Conservation (phyloP, 2,797 vertebrate species). For the Fistularia tabacaria region DNA sequence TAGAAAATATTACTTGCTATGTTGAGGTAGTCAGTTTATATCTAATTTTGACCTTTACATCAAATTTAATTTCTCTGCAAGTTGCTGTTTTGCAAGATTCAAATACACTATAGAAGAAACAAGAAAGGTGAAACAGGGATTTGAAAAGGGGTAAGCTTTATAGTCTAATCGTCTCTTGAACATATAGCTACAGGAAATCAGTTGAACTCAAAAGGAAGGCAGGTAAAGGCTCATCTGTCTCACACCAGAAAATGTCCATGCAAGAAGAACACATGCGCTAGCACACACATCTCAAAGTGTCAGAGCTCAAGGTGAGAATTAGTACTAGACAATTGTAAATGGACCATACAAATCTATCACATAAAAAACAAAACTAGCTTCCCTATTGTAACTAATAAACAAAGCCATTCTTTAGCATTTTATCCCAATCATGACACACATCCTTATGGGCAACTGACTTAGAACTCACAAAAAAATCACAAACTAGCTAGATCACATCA, state of each 20-base stretch:
- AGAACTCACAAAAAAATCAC: conserved; percentile 26
- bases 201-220: conserved; percentile 48
- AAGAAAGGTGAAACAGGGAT: conserved; percentile 50
- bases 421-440: conserved; percentile 14
- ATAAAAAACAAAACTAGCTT: conserved; percentile 28
- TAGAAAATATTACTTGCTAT: conserved; percentile 7
- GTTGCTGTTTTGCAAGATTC: conserved; percentile 77
- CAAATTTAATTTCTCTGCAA: conserved; percentile 29
- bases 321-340: conserved; percentile 82
- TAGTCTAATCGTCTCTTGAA: conserved; percentile 48
- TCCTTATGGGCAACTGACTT: conserved; percentile 31
- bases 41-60: conserved; percentile 23
- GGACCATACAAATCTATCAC: conserved; percentile 67
- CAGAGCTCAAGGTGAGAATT: conserved; percentile 79
- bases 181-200: conserved; percentile 55
- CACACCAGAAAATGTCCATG: conserved; percentile 74
- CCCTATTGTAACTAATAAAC: conserved; percentile 27
- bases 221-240: conserved; percentile 52
- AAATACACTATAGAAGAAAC: conserved; percentile 56
- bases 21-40: conserved; percentile 18
- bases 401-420: conserved; percentile 53
- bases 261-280: conserved; percentile 93
- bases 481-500: conserved; percentile 19
- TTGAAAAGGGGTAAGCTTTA: conserved; percentile 60
- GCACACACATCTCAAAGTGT: conserved; percentile 58